Evolutionary conservation across 2,888 invertebrate species (phyloP), one percentile per base, ranked within the genome.

Genomic region (Microplitis deprimator): DNA sequence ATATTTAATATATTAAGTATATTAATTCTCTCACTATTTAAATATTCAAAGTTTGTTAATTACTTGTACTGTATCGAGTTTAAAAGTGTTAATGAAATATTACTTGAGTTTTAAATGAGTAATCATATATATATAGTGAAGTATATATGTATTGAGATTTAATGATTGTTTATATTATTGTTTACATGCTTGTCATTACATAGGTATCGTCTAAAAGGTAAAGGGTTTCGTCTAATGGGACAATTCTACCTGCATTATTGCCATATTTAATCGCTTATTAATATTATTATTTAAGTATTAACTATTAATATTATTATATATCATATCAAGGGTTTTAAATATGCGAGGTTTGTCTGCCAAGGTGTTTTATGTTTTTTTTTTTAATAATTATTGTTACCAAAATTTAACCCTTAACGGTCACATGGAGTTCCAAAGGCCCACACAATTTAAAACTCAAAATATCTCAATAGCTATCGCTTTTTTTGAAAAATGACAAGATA

Each of bases 171-270:
- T 68, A 62, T 67, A 61, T 68, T 62, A 50, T 68, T 61, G 76
- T 80, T 73, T 77, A 81, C 80, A 83, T 81, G 82, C 84, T 82
- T 82, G 81, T 83, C 79, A 81, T 81, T 82, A 80, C 75, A 77
- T 41, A 77, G 82, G 83, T 83, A 81, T 83, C 77, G 81, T 83
- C 83, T 85, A 86, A 82, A 69, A 79, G 82, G 82, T 79, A 17
- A 16, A 81, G 79, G 84, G 86, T 84, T 62, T 81, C 80, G 78
- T 80, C 82, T 81, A 82, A 79, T 69, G 83, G 80, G 79, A 70
- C 76, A 82, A 82, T 79, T 85, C 83, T 85, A 85, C 79, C 83
- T 83, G 82, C 83, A 77, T 68, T 73, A 69, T 70, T 80, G 76
- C 82, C 81, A 81, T 50, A 65, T 74, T 65, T 40, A 16, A 65